Evolutionary conservation across 2,888 invertebrate species (phyloP).

Genomic region (Aphidius colemani): DNA sequence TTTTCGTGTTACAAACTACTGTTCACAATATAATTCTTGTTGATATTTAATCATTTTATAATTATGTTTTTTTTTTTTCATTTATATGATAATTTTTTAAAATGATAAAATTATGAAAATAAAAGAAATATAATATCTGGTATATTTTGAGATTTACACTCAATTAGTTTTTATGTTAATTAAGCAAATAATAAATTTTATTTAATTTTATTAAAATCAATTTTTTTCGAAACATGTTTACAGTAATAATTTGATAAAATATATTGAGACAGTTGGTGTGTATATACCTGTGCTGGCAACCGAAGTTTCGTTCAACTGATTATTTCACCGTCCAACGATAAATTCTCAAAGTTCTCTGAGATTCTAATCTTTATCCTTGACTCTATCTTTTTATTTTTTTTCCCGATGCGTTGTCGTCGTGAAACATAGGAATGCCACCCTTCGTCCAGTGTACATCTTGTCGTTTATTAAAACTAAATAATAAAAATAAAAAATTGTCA

Average conservation of each 20-base stretch:
- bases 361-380: slow-evolving; percentile 51
- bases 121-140: no score
- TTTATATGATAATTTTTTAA: no score
- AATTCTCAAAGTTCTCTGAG: slow-evolving; percentile 52
- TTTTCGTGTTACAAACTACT: slow-evolving; percentile 26
- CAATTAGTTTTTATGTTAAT: slow-evolving; percentile 15
- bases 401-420: slow-evolving; percentile 46
- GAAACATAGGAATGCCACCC: slow-evolving; percentile 50
- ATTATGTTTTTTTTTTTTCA: no score
- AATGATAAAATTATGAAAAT: no score
- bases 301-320: slow-evolving; percentile 42
- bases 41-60: slow-evolving; percentile 22
- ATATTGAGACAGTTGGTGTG: slow-evolving; percentile 30
- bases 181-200: slow-evolving; percentile 23
- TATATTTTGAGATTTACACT: slow-evolving; percentile 12
- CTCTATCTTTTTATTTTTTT: not conserved
- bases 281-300: slow-evolving; percentile 29
- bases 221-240: slow-evolving; percentile 15
- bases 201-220: slow-evolving; percentile 18
- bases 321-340: slow-evolving; percentile 53
- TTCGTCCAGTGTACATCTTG: slow-evolving; percentile 33
- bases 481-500: slow-evolving; percentile 14
- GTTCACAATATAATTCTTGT: not conserved
- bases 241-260: slow-evolving; percentile 28
- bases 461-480: slow-evolving; percentile 36